A percentile compares a stretch with the other conserved stretches of the same genome.
phyloP scores from a whole-genome alignment of 1,140 invertebrate species.

The Bombus confusus region DNA sequence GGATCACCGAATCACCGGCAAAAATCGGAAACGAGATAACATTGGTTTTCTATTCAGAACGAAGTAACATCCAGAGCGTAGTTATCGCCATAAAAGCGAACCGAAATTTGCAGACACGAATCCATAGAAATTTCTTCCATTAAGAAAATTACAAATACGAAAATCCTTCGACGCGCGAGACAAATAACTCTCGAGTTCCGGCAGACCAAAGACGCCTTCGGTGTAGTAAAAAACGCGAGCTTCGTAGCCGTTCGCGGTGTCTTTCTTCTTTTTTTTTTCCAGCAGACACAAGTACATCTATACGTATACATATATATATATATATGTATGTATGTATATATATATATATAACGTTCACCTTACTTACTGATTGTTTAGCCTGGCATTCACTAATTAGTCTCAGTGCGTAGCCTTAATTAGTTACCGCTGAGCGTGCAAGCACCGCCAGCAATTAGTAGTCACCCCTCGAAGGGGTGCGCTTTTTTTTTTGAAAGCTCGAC shows the following conservation, averaged over 20 bases:
- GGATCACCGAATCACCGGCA: background rate
- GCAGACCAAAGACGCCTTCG: background rate
- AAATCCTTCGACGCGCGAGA: background rate
- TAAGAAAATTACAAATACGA: background rate
- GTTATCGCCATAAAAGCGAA: background rate
- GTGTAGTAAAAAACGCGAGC: constrained; percentile 51
- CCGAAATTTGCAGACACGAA: background rate
- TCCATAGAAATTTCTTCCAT: background rate
- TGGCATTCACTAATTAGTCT: constrained; percentile 73
- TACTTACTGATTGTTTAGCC: constrained; percentile 64
- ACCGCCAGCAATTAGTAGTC: constrained; percentile 71
- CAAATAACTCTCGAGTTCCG: background rate
- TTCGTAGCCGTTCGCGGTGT: constrained; percentile 48
- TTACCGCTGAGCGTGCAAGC: constrained; percentile 79
- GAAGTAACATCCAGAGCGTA: background rate
- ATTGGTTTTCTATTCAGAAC: background rate
- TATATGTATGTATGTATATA: constrained; percentile 29
- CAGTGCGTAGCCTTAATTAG: constrained; percentile 79
- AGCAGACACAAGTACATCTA: constrained; percentile 39
- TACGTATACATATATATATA: constrained; percentile 33
- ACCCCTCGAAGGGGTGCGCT: constrained; percentile 59
- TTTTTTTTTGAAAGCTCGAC: constrained; percentile 56
- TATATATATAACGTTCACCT: constrained; percentile 45
- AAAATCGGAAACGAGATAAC: background rate
- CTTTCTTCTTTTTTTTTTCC: constrained; percentile 17